Conservation (phyloP, 2,113 vertebrate species). For the Anhinga anhinga region DNA sequence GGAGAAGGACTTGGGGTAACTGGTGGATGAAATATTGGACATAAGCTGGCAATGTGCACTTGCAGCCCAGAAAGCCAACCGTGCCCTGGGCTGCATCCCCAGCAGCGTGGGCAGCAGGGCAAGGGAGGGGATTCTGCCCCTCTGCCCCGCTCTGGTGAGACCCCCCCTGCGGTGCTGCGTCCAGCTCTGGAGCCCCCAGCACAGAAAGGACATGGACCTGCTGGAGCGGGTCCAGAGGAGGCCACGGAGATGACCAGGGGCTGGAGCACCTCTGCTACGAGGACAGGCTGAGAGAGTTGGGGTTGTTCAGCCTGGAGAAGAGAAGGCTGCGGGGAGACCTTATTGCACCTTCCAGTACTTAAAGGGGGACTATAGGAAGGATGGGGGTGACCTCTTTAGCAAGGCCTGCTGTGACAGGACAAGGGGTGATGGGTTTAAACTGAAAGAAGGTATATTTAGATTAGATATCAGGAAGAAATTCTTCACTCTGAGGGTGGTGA, state of each 20-base stretch:
- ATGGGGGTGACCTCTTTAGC: background rate
- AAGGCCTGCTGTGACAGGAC: accelerated
- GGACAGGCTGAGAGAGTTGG: background rate
- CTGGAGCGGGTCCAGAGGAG: background rate
- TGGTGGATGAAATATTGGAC: background rate
- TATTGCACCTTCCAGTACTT: accelerated
- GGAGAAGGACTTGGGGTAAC: background rate
- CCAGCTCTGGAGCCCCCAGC: background rate
- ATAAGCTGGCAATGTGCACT: accelerated
- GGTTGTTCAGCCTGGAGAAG: background rate
- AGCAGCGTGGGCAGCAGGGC: background rate
- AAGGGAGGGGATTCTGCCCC: background rate
- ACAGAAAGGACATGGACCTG: background rate
- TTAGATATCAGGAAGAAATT: background rate
- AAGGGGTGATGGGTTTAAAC: background rate
- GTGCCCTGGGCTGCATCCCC: accelerated
- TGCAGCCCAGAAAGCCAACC: accelerated
- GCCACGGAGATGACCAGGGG: background rate
- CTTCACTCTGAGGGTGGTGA: background rate
- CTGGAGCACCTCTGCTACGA: background rate
- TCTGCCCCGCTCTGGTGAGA: background rate
- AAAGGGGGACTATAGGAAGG: background rate
- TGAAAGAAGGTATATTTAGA: background rate
- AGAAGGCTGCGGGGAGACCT: background rate
- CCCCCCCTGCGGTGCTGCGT: accelerated